Evolutionary conservation across 2,797 vertebrate species (phyloP).

Genomic region (Girardinus metallicus): DNA sequence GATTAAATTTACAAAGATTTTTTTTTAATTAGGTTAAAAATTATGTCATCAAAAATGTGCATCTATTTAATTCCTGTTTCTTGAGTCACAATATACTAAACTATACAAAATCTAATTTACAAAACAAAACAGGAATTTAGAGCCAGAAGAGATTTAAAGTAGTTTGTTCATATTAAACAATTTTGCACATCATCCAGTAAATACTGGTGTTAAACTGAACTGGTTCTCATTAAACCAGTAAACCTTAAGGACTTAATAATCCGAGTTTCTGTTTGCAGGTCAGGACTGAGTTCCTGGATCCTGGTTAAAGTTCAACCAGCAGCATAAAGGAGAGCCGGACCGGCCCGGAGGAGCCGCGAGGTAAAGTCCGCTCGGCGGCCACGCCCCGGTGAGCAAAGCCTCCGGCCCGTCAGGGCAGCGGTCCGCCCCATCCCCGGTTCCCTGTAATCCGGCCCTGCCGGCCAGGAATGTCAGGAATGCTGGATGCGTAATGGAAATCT

Average conservation of each 20-base stretch:
- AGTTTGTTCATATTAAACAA: neutral
- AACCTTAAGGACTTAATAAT: neutral
- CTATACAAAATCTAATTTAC: neutral
- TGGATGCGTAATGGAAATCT: conserved; percentile 77
- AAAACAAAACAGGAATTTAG: neutral
- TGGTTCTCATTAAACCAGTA: neutral
- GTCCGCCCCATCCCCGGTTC: conserved; percentile 53
- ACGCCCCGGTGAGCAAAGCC: conserved; percentile 21
- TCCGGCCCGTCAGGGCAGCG: conserved; percentile 23
- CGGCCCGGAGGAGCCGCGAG: neutral
- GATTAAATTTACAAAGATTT: neutral
- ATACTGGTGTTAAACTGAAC: neutral
- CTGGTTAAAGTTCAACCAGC: neutral
- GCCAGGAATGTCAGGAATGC: conserved; percentile 81
- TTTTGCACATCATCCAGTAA: neutral
- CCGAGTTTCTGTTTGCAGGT: neutral
- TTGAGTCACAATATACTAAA: too few species aligned
- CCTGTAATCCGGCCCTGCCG: conserved; percentile 69
- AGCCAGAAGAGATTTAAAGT: neutral
- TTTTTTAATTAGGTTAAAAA: neutral
- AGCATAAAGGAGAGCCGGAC: neutral
- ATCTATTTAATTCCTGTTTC: neutral
- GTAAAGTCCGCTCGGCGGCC: neutral
- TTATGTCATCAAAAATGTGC: neutral
- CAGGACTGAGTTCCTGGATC: neutral